A percentile compares a stretch with the other conserved stretches of the same genome.
These are phyloP conservation scores for Cetonia aurata DNA, from an alignment of 2,888 invertebrate genomes.

Conservation along the genomic window DNA sequence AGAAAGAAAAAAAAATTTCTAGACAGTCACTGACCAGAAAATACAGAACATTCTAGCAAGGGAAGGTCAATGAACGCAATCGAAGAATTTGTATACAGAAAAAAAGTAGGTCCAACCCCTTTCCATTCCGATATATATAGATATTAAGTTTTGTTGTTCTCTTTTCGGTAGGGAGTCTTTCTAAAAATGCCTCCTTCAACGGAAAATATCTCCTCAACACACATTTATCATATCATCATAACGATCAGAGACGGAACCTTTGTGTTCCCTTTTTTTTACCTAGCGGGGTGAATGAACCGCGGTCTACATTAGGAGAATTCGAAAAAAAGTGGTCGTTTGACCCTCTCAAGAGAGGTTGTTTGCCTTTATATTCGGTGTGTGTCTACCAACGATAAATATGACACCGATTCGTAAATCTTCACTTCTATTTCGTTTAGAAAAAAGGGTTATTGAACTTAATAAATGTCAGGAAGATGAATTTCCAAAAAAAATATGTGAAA, in stretches of 20 bases:
- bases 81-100: slow-evolving; percentile 17
- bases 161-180: slow-evolving; percentile 8
- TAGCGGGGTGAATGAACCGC: slow-evolving; percentile 29
- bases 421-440: slow-evolving; percentile 18
- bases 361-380: slow-evolving; percentile 23
- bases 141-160: slow-evolving; percentile 31
- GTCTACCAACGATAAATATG: slow-evolving; percentile 29
- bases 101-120: slow-evolving; percentile 26
- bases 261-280: slow-evolving; percentile 31
- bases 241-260: slow-evolving; percentile 28
- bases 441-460: slow-evolving; percentile 16
- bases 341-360: slow-evolving; percentile 18
- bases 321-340: slow-evolving; percentile 19
- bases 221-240: slow-evolving; percentile 5
- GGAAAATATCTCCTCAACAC: slow-evolving; percentile 22
- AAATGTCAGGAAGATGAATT: slow-evolving; percentile 7
- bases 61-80: slow-evolving; percentile 22
- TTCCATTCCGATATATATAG: slow-evolving; percentile 15
- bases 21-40: slow-evolving; percentile 2
- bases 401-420: slow-evolving; percentile 25
- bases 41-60: slow-evolving; percentile 9
- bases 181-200: slow-evolving; percentile 25
- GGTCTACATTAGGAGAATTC: slow-evolving; percentile 14
- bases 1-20: background rate
- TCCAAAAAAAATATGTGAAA: slow-evolving; percentile 7